A percentile compares a stretch with the other conserved stretches of the same genome.
These are phyloP conservation scores for Pyrrhia umbra DNA, from an alignment of 2,888 invertebrate species.

Conservation along the genomic window DNA sequence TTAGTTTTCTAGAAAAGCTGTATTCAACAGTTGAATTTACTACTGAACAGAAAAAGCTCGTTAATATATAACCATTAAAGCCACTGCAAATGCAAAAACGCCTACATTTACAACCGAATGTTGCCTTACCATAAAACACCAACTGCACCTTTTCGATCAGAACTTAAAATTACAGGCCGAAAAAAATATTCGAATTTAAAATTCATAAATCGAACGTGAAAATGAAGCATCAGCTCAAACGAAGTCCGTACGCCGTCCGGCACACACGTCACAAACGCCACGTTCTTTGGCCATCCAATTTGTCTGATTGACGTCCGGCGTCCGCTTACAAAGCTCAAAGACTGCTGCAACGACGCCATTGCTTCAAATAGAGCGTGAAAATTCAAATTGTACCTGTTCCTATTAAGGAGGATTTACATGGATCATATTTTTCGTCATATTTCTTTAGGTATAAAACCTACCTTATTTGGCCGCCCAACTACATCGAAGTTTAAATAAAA, in stretches of 20 bases:
- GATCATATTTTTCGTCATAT: background rate
- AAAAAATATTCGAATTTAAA: slow-evolving; percentile 61
- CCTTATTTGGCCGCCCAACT: too few relatives aligned
- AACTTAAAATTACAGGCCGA: slow-evolving; percentile 25
- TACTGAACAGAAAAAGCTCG: too few relatives aligned
- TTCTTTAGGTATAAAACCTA: too few relatives aligned
- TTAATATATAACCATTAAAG: too few relatives aligned
- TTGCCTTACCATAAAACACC: background rate
- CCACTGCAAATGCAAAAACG: background rate
- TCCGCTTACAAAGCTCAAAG: slow-evolving; percentile 88
- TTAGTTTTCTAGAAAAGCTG: background rate
- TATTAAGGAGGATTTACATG: slow-evolving; percentile 36
- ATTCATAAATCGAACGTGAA: slow-evolving; percentile 79
- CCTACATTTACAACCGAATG: background rate
- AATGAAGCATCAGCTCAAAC: slow-evolving; percentile 60
- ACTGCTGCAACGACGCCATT: slow-evolving; percentile 69
- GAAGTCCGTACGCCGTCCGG: slow-evolving; percentile 7
- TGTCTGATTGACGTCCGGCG: slow-evolving; percentile 85
- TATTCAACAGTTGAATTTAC: background rate
- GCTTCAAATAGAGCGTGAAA: slow-evolving; percentile 71
- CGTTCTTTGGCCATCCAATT: slow-evolving; percentile 85
- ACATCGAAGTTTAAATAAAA: too few relatives aligned
- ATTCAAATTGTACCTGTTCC: slow-evolving; percentile 56
- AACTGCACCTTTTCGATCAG: slow-evolving; percentile 14
- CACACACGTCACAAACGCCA: slow-evolving; percentile 38